These are phyloP conservation scores for Eurypyga helias DNA, from an alignment of 2,113 vertebrate genomes.

Conservation along the genomic window DNA sequence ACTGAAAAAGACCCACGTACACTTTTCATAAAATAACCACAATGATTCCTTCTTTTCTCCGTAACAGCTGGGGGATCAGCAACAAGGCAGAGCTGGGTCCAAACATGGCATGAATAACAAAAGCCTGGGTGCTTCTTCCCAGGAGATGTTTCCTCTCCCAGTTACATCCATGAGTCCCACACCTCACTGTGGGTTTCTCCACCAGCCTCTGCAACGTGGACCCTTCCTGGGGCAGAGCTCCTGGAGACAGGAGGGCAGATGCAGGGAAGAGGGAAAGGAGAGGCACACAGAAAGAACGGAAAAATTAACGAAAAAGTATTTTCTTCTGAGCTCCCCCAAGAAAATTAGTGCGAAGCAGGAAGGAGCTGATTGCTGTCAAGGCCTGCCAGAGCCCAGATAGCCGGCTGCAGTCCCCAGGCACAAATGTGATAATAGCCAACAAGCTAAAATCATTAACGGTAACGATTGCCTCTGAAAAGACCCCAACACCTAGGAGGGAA, in stretches of 20 bases:
- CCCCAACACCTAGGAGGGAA: slow-evolving; percentile 32
- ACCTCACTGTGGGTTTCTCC: background rate
- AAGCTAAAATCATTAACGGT: slow-evolving; percentile 69
- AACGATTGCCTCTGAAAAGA: slow-evolving; percentile 49
- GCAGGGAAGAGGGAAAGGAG: background rate
- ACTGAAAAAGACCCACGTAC: slow-evolving; percentile 7
- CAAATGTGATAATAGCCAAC: slow-evolving; percentile 67
- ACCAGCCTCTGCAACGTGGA: background rate
- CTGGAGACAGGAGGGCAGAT: background rate
- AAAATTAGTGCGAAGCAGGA: slow-evolving; percentile 57
- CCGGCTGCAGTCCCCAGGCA: slow-evolving; percentile 45
- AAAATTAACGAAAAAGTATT: background rate
- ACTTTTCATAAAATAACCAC: slow-evolving; percentile 41
- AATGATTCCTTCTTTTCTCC: background rate
- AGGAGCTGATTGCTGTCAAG: slow-evolving; percentile 63
- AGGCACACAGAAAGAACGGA: accelerated
- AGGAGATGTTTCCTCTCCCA: background rate
- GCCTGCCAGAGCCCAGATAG: slow-evolving; percentile 55
- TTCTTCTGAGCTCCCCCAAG: background rate
- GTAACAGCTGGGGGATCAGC: background rate
- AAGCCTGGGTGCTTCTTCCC: background rate
- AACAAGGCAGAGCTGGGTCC: background rate
- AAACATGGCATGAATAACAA: background rate
- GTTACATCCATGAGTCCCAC: background rate
- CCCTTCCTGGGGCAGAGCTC: background rate